Percentiles rank a stretch among this genome's conserved stretches.
phyloP scores from a whole-genome alignment of 2,888 invertebrate genomes.

The Mesorhabditis spiculigera region DNA sequence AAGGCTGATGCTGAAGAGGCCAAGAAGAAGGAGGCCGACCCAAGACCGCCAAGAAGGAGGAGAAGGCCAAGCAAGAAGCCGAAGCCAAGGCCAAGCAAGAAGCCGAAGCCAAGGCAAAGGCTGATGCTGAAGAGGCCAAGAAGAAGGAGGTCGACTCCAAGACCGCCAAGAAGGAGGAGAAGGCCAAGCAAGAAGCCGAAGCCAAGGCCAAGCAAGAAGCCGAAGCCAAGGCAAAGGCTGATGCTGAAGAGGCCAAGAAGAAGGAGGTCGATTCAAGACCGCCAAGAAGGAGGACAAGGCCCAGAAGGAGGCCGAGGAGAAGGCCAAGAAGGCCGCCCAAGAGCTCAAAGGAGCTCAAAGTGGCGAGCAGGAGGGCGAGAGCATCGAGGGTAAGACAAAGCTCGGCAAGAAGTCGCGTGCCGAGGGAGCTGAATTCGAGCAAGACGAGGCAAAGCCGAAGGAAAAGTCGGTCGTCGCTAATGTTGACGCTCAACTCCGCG shows the following conservation, averaged over 20 bases:
- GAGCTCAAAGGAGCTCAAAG: neutral
- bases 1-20: neutral
- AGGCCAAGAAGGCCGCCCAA: neutral
- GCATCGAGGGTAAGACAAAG: neutral
- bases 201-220: neutral
- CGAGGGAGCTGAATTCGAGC: neutral
- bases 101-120: neutral
- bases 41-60: neutral
- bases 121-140: neutral
- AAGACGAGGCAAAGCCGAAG: neutral
- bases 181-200: neutral
- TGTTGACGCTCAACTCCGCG: too few relatives aligned
- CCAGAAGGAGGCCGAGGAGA: neutral
- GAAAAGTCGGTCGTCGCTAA: neutral
- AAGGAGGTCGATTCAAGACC: conserved; percentile 12
- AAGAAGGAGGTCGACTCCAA: neutral
- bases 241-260: conserved; percentile 13
- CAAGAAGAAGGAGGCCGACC: neutral
- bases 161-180: neutral
- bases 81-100: neutral
- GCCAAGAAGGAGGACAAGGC: conserved; percentile 16
- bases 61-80: neutral
- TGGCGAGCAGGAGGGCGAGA: neutral
- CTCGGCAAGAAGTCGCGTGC: neutral
- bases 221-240: neutral